Conservation (phyloP, 2,888 invertebrate species). For the Polyploca ridens region DNA sequence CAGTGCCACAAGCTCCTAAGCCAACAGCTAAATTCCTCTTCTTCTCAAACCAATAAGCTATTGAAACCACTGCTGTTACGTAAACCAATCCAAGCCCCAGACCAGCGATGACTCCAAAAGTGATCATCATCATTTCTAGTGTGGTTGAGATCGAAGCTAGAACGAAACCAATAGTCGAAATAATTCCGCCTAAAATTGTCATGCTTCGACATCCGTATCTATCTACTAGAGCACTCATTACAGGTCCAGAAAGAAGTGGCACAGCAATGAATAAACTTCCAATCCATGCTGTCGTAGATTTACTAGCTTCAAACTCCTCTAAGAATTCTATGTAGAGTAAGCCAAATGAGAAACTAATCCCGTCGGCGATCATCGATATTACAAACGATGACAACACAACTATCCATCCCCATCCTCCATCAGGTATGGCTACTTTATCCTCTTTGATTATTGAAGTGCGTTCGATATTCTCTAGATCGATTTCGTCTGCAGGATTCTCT, state of each 20-base stretch:
- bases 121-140: conserved; percentile 91
- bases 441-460: conserved; percentile 37
- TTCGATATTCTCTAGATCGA: conserved; percentile 38
- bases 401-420: conserved; percentile 96
- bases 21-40: conserved; percentile 94
- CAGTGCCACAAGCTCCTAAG: conserved; percentile 94
- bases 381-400: conserved; percentile 94
- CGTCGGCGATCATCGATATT: conserved; percentile 96
- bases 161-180: conserved; percentile 91
- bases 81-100: conserved; percentile 93
- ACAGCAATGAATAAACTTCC: conserved; percentile 95
- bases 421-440: conserved; percentile 86
- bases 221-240: conserved; percentile 93
- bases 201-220: conserved; percentile 92
- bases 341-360: conserved; percentile 97
- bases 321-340: conserved; percentile 93
- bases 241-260: conserved; percentile 92
- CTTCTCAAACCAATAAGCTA: conserved; percentile 97
- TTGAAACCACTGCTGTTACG: conserved; percentile 95
- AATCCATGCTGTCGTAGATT: conserved; percentile 95
- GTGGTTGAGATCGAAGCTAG: conserved; percentile 88
- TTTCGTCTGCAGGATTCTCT: conserved; percentile 45
- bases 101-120: conserved; percentile 94
- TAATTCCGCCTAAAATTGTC: conserved; percentile 89
- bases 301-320: conserved; percentile 91